Conservation (phyloP, 2,888 invertebrate species). For the Apodemia hepburni region DNA sequence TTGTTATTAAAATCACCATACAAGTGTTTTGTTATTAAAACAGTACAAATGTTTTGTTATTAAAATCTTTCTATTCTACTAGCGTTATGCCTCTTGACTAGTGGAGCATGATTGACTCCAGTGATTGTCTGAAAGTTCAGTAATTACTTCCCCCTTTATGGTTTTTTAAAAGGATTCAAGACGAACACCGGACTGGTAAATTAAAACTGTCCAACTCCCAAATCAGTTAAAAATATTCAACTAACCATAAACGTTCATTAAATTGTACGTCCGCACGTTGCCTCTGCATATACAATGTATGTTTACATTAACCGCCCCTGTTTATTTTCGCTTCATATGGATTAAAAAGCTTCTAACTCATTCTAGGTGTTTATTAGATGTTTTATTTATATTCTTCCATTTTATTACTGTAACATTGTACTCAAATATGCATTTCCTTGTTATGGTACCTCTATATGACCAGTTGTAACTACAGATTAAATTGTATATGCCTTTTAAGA, state of each 20-base stretch:
- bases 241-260: conserved; percentile 10
- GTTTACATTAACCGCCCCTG: conserved; percentile 68
- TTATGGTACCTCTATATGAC: not conserved
- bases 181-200: too few relatives aligned
- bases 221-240: conserved; percentile 9
- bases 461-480: not conserved
- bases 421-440: conserved; percentile 10
- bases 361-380: conserved; percentile 40
- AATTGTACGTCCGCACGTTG: conserved; percentile 13
- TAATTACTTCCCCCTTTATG: too few relatives aligned
- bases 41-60: too few relatives aligned
- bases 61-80: too few relatives aligned
- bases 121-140: too few relatives aligned
- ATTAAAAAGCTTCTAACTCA: conserved; percentile 74
- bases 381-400: conserved; percentile 25
- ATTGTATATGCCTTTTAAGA: too few relatives aligned
- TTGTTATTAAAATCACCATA: too few relatives aligned
- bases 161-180: too few relatives aligned
- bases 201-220: not conserved
- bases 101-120: too few relatives aligned
- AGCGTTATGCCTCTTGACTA: too few relatives aligned
- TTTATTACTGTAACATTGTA: conserved; percentile 14
- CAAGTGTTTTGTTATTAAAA: too few relatives aligned
- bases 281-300: conserved; percentile 35
- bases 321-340: conserved; percentile 75